A percentile compares a stretch with the other conserved stretches of the same genome.
Evolutionary conservation across 2,113 vertebrate genomes (phyloP).

Genomic region (Notiomystis cincta): DNA sequence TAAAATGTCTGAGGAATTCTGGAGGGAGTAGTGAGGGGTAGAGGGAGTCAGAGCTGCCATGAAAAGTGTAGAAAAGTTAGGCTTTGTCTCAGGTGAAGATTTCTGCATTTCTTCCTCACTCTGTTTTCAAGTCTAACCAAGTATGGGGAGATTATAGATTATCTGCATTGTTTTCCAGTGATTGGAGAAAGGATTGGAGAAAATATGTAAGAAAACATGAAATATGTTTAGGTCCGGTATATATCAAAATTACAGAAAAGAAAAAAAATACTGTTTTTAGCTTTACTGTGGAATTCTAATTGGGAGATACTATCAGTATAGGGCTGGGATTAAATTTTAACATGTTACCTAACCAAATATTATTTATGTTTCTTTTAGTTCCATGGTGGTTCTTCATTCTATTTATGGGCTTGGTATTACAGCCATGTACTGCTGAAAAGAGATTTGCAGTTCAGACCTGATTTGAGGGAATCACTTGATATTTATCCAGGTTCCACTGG

Average conservation of each 20-base stretch:
- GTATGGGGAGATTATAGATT: not conserved
- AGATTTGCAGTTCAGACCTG: not conserved
- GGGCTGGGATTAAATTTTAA: not conserved
- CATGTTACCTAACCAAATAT: not conserved
- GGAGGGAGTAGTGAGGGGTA: not conserved
- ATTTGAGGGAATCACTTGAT: not conserved
- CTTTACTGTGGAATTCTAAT: not conserved
- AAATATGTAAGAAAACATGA: not conserved
- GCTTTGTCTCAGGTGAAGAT: not conserved
- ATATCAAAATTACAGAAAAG: not conserved
- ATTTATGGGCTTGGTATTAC: not conserved
- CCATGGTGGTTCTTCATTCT: not conserved
- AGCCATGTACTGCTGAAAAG: not conserved
- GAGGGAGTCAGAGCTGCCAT: not conserved
- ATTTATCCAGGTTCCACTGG: not conserved
- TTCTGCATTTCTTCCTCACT: not conserved
- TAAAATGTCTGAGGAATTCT: not conserved
- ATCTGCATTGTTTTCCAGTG: not conserved
- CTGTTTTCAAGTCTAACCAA: not conserved
- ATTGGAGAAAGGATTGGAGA: not conserved
- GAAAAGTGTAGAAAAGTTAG: not conserved
- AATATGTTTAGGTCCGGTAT: not conserved
- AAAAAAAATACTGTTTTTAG: not conserved
- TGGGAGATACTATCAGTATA: not conserved
- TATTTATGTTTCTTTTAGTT: not conserved